Conservation (phyloP, 2,888 invertebrate species). For the Hypselothyrea guttata region DNA sequence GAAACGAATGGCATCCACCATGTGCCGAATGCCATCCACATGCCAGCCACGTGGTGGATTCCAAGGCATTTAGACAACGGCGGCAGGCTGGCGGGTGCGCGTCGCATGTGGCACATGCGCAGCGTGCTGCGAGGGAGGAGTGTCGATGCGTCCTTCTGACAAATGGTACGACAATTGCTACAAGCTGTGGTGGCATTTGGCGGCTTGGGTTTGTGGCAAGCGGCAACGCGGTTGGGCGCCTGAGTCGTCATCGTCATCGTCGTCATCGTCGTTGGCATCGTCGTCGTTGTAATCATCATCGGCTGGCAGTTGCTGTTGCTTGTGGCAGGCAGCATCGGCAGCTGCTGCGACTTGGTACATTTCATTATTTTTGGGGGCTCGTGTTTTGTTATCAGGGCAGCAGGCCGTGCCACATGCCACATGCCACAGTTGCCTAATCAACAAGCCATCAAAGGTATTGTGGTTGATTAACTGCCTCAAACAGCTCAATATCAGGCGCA, state of each 20-base stretch:
- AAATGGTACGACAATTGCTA: constrained; percentile 81
- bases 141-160: constrained; percentile 77
- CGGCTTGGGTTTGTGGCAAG: constrained; percentile 56
- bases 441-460: constrained; percentile 24
- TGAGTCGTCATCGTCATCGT: constrained; percentile 23
- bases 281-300: background rate
- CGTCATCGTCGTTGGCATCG: background rate
- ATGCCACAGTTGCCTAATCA: constrained; percentile 50
- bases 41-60: constrained; percentile 76
- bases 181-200: constrained; percentile 78
- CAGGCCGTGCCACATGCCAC: constrained; percentile 9
- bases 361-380: constrained; percentile 20
- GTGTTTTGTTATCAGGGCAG: constrained; percentile 28
- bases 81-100: constrained; percentile 16
- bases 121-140: constrained; percentile 76
- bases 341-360: background rate
- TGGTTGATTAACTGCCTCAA: constrained; percentile 63
- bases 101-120: constrained; percentile 73
- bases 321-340: constrained; percentile 19
- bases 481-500: too few species aligned
- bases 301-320: background rate
- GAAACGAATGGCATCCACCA: constrained; percentile 76
- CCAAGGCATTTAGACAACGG: constrained; percentile 24
- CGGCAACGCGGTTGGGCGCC: constrained; percentile 54
- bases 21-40: constrained; percentile 60